Percentiles rank a stretch among this genome's conserved stretches.
Conservation (phyloP, 2,888 invertebrate genomes). For the Sceliomorpha sp. region DNA sequence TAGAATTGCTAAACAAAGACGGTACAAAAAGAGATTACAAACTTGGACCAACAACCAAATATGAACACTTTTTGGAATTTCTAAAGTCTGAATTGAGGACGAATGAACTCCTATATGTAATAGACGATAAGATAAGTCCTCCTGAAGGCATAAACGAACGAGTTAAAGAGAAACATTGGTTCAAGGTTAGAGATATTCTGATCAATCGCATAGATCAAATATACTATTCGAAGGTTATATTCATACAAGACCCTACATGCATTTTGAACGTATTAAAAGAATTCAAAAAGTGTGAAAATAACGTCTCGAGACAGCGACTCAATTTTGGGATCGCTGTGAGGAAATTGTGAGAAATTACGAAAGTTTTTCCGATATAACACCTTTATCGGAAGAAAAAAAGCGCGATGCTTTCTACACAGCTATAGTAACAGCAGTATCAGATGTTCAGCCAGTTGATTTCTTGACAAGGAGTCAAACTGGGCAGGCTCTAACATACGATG, state of each 20-base stretch:
- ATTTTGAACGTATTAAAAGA: constrained; percentile 46
- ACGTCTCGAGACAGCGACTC: constrained; percentile 43
- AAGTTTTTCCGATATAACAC: constrained; percentile 27
- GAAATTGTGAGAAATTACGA: constrained; percentile 47
- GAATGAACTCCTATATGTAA: constrained; percentile 50
- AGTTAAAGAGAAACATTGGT: constrained; percentile 45
- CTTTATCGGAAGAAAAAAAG: constrained; percentile 51
- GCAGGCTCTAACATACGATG: no score
- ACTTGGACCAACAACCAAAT: constrained; percentile 38
- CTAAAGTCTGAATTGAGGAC: constrained; percentile 51
- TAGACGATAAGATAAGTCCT: constrained; percentile 33
- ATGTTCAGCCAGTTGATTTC: constrained; percentile 47
- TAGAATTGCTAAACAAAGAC: constrained; percentile 44
- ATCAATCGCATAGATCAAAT: constrained; percentile 52
- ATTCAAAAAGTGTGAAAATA: constrained; percentile 51
- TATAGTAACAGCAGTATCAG: constrained; percentile 28
- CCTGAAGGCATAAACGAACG: constrained; percentile 30
- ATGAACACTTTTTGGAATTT: constrained; percentile 52
- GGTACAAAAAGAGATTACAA: constrained; percentile 46
- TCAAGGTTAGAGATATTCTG: constrained; percentile 55
- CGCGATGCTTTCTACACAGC: constrained; percentile 44
- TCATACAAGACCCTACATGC: constrained; percentile 43
- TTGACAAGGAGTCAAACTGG: no score
- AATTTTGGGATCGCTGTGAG: constrained; percentile 51
- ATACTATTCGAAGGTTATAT: constrained; percentile 49